phyloP scores from a whole-genome alignment of 1,140 invertebrate genomes.

The Rhopalosiphum padi region DNA sequence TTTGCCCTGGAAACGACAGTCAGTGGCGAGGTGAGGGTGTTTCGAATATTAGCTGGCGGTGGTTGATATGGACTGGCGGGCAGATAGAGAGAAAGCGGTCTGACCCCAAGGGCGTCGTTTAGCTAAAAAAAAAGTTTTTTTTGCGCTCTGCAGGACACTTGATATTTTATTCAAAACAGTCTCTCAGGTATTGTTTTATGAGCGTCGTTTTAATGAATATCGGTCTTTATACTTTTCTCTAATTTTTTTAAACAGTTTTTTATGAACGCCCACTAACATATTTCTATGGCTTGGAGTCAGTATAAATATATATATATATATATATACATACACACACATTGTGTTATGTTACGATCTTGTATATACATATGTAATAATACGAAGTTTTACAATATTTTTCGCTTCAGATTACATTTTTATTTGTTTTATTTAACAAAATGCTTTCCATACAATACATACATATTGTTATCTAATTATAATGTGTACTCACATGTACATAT shows the following conservation, averaged over 20 bases:
- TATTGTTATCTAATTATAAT: background rate
- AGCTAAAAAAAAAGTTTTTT: conserved; percentile 38
- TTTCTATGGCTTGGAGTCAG: background rate
- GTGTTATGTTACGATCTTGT: background rate
- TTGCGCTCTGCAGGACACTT: conserved; percentile 46
- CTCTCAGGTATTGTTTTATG: conserved; percentile 57
- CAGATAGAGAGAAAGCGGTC: background rate
- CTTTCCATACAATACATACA: background rate
- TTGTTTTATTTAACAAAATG: background rate
- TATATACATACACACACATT: background rate
- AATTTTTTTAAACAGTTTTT: conserved; percentile 44
- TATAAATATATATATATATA: background rate
- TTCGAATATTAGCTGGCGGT: conserved; percentile 43
- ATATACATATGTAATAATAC: background rate
- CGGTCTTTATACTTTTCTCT: conserved; percentile 41
- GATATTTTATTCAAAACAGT: conserved; percentile 57
- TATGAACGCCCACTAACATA: background rate
- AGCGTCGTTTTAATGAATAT: conserved; percentile 56
- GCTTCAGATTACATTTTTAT: background rate
- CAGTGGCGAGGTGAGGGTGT: background rate
- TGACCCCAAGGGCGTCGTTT: conserved; percentile 55
- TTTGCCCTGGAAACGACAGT: conserved; percentile 26
- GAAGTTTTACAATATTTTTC: background rate
- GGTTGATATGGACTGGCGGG: conserved; percentile 30
- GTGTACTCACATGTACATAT: no score